Percentiles rank a stretch among this genome's conserved stretches.
Conservation (phyloP, 1,140 invertebrate genomes). For the Kradibia gibbosae region DNA sequence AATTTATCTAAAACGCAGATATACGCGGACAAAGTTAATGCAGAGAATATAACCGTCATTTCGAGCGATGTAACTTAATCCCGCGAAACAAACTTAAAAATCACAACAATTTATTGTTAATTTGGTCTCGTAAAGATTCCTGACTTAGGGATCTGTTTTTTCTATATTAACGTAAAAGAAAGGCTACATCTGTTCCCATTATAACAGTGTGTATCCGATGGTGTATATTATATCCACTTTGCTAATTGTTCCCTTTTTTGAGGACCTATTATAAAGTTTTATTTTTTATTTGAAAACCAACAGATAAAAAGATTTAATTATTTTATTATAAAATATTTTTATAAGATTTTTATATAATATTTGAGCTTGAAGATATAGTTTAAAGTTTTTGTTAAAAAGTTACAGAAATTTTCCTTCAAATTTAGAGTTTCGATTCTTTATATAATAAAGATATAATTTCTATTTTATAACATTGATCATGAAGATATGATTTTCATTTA, state of each 20-base stretch:
- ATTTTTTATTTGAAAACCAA: not conserved
- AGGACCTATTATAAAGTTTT: slow-evolving; percentile 14
- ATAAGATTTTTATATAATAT: no score
- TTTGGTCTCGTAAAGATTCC: slow-evolving; percentile 40
- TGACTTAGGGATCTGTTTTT: slow-evolving; percentile 1
- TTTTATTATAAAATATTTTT: not conserved
- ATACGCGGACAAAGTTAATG: not conserved
- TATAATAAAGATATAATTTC: no score
- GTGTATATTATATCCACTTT: slow-evolving; percentile 15
- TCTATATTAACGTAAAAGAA: not conserved
- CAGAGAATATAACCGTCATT: slow-evolving; percentile 26
- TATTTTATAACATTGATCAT: no score
- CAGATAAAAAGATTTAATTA: not conserved
- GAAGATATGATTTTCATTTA: no score
- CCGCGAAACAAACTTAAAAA: slow-evolving; percentile 32
- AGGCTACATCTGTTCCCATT: slow-evolving; percentile 30
- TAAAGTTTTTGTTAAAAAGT: not conserved
- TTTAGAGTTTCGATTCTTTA: no score
- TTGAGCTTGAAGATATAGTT: not conserved
- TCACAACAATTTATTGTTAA: slow-evolving; percentile 42
- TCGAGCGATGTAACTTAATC: slow-evolving; percentile 47
- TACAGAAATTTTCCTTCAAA: no score
- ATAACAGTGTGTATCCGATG: slow-evolving; percentile 18
- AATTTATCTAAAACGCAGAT: slow-evolving; percentile 39
- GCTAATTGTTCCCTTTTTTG: slow-evolving; percentile 28